Evolutionary conservation across 2,797 vertebrate genomes (phyloP).

Genomic region (Gymnocypris eckloni): DNA sequence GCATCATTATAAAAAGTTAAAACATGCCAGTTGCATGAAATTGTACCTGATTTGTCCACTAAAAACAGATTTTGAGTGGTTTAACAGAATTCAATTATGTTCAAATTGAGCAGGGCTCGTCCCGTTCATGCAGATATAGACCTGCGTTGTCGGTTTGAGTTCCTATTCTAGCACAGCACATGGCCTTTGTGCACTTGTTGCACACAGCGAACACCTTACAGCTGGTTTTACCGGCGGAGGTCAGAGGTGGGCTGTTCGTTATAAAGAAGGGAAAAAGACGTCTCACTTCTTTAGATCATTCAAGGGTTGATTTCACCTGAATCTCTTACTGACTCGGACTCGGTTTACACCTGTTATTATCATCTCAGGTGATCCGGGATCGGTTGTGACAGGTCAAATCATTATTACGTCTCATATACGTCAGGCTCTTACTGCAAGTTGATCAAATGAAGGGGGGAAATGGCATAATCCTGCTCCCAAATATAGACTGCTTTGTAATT

Average conservation of each 20-base stretch:
- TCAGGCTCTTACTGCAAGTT: background rate
- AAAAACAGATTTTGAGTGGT: background rate
- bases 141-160: background rate
- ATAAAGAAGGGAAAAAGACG: too few relatives aligned
- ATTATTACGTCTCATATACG: background rate
- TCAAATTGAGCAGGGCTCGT: background rate
- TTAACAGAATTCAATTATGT: background rate
- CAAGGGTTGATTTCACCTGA: background rate
- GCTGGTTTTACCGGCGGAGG: constrained; percentile 20
- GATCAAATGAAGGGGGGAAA: background rate
- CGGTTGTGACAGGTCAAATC: background rate
- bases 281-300: background rate
- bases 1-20: background rate
- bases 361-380: background rate
- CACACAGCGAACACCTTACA: background rate
- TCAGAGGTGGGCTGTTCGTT: background rate
- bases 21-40: background rate
- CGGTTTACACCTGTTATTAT: background rate
- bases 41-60: background rate
- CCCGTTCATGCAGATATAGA: background rate
- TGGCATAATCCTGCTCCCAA: background rate
- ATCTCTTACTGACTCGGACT: background rate
- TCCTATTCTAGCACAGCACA: constrained; percentile 7
- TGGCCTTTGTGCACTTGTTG: constrained; percentile 34
- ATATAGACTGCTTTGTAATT: background rate